Evolutionary conservation across 2,888 invertebrate species (phyloP).

Genomic region (Pilophorus perplexus): DNA sequence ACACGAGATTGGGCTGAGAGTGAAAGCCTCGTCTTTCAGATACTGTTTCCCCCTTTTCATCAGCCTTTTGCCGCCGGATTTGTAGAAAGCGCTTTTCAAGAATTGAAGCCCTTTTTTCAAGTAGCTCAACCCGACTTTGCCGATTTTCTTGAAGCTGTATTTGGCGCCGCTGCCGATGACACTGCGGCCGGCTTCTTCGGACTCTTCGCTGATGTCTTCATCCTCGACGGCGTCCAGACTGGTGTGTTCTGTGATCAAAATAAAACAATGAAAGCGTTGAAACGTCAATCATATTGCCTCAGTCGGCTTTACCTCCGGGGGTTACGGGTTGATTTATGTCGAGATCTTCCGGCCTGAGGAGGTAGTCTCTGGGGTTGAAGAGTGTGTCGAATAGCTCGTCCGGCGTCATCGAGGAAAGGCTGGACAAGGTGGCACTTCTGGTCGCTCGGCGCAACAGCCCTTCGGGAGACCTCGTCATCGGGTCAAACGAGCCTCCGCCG

Average conservation of each 20-base stretch:
- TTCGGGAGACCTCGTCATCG: neutral
- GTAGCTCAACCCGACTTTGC: conserved; percentile 17
- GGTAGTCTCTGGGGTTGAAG: neutral
- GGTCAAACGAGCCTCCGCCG: neutral
- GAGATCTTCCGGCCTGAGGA: conserved; percentile 12
- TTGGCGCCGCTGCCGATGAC: neutral
- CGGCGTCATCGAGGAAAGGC: neutral
- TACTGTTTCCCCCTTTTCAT: conserved; percentile 8
- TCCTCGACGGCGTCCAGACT: neutral
- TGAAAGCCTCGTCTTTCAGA: conserved; percentile 14
- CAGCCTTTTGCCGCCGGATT: conserved; percentile 16
- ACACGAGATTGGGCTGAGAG: neutral
- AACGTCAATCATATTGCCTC: too few relatives aligned
- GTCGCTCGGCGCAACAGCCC: neutral
- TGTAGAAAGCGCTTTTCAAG: conserved; percentile 12
- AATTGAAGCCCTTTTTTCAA: conserved; percentile 16
- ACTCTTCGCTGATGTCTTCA: neutral
- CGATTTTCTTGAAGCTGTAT: neutral
- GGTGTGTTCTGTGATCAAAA: too few relatives aligned
- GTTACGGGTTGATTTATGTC: too few relatives aligned
- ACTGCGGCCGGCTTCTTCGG: neutral
- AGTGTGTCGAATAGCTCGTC: conserved; percentile 8
- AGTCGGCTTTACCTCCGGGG: neutral
- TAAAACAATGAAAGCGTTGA: too few relatives aligned
- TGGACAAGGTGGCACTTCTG: neutral